Evolutionary conservation across 2,888 invertebrate genomes (phyloP).

Genomic region (Teleiodes luculella): DNA sequence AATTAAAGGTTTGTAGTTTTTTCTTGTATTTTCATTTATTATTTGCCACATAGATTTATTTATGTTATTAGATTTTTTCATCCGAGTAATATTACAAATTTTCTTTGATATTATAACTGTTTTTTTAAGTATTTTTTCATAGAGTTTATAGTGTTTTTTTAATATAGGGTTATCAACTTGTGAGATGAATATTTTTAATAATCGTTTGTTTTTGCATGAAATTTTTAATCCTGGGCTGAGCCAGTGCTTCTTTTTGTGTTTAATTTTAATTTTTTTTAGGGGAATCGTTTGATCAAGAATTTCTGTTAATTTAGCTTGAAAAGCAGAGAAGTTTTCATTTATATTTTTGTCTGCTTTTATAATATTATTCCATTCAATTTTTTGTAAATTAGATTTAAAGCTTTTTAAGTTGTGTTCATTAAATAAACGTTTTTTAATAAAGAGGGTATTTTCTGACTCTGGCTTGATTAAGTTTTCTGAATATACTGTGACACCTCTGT

Average conservation of each 20-base stretch:
- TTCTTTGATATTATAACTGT: slow-evolving; percentile 7
- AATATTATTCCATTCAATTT: slow-evolving; percentile 9
- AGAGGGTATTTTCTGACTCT: neutral
- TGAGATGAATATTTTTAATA: slow-evolving; percentile 8
- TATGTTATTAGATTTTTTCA: slow-evolving; percentile 15
- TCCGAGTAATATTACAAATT: slow-evolving; percentile 6
- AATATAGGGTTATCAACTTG: slow-evolving; percentile 10
- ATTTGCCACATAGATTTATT: slow-evolving; percentile 18
- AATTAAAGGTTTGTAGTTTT: neutral
- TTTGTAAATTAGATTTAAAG: slow-evolving; percentile 12
- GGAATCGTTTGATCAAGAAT: slow-evolving; percentile 3
- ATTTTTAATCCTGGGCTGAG: neutral
- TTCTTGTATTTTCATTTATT: slow-evolving; percentile 6
- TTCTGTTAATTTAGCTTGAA: slow-evolving; percentile 6
- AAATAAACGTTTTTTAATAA: neutral
- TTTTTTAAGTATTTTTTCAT: slow-evolving; percentile 13
- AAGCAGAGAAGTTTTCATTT: slow-evolving; percentile 15
- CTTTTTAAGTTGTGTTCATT: slow-evolving; percentile 9
- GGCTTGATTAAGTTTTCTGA: neutral
- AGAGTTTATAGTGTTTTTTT: neutral
- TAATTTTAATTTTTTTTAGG: no score
- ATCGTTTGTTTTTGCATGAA: slow-evolving; percentile 11
- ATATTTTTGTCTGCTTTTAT: slow-evolving; percentile 5
- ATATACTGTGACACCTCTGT: neutral
- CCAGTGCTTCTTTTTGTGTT: neutral